phyloP scores from a whole-genome alignment of 2,113 vertebrate genomes.

The Regulus satrapa region DNA sequence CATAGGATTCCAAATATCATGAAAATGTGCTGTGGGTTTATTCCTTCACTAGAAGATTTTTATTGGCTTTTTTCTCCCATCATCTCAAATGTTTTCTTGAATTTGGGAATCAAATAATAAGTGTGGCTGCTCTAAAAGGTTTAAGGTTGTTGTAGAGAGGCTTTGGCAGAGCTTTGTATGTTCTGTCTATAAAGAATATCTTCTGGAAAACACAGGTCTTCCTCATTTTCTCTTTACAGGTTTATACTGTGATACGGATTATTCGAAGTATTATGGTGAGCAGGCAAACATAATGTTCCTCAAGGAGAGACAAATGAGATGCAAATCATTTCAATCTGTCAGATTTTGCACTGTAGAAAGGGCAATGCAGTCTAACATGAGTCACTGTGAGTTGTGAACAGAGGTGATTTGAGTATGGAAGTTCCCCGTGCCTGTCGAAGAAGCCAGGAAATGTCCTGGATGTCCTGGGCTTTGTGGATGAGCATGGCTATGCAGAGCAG shows the following conservation, averaged over 20 bases:
- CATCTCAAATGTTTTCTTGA: not conserved
- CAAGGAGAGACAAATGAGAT: not conserved
- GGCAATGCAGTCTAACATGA: not conserved
- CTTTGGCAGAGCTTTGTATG: not conserved
- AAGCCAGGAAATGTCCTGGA: not conserved
- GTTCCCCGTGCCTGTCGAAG: accelerated
- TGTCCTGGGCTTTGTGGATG: not conserved
- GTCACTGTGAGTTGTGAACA: not conserved
- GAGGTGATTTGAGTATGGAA: not conserved
- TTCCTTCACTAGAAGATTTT: not conserved
- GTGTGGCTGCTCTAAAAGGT: not conserved
- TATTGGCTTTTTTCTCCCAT: not conserved
- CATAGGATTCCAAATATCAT: not conserved
- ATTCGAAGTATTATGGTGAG: not conserved
- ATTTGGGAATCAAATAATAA: not conserved
- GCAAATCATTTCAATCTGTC: not conserved
- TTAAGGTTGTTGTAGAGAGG: not conserved
- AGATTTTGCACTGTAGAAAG: not conserved
- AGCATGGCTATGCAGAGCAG: not conserved
- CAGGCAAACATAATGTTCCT: not conserved
- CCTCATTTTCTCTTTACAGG: not conserved
- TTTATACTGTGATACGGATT: not conserved
- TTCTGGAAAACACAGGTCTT: not conserved
- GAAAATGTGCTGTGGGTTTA: not conserved
- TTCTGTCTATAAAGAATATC: not conserved